Conservation (phyloP, 2,888 invertebrate genomes). For the Arrhopalites spinosus region DNA sequence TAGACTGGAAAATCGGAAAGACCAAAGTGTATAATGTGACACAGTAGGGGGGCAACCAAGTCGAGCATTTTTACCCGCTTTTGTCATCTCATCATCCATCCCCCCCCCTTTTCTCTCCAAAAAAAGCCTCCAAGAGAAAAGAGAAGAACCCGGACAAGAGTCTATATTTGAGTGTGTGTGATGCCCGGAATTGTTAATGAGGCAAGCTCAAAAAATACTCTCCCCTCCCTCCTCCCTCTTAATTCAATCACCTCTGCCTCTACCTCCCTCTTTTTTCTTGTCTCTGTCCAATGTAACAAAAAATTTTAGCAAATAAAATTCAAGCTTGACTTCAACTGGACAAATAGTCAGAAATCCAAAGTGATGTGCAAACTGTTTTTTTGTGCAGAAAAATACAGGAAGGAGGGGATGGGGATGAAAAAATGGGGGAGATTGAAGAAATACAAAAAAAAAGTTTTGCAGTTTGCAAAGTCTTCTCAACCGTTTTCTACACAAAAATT, state of each 20-base stretch:
- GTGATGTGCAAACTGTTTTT: neutral
- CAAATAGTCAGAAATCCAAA: neutral
- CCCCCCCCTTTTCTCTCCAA: neutral
- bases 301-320: no score
- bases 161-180: neutral
- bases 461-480: no score
- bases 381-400: neutral
- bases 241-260: neutral
- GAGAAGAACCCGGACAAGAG: neutral
- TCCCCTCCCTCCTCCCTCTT: neutral
- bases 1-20: constrained; percentile 48
- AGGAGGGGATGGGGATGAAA: neutral
- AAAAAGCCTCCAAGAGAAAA: neutral
- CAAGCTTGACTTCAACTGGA: no score
- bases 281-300: neutral
- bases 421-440: neutral
- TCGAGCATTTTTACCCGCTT: constrained; percentile 5
- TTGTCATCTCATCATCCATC: neutral
- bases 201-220: neutral
- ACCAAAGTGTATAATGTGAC: constrained; percentile 49
- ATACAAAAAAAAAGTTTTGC: no score
- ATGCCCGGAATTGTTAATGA: constrained; percentile 4
- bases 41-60: constrained; percentile 38
- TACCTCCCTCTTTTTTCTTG: neutral
- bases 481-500: no score